These are phyloP conservation scores for Gambusia holbrooki DNA, from an alignment of 2,113 vertebrate species.

Conservation along the genomic window DNA sequence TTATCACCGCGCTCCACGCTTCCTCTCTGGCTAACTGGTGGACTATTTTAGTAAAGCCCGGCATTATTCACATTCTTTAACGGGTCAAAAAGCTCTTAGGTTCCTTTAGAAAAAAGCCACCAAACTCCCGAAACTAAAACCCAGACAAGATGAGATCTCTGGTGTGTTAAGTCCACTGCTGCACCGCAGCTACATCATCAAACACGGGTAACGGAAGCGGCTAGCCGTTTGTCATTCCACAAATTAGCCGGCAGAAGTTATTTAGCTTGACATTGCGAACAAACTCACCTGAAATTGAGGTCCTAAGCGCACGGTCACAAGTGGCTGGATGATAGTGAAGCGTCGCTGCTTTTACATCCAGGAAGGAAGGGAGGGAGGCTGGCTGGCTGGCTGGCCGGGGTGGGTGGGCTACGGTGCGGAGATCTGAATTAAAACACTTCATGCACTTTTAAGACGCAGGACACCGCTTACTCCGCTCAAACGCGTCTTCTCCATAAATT, in stretches of 20 bases:
- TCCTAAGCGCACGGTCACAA: conserved; percentile 30
- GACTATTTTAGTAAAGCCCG: conserved; percentile 4
- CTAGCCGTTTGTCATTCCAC: not conserved
- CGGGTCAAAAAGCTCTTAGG: not conserved
- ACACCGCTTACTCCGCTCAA: conserved; percentile 1
- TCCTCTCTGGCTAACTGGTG: conserved; percentile 35
- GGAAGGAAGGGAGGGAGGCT: conserved; percentile 21
- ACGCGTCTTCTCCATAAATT: not conserved
- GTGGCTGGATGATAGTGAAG: conserved; percentile 28
- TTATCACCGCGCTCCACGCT: conserved; percentile 30
- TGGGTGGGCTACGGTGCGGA: conserved; percentile 17
- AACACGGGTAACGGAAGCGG: conserved; percentile 7
- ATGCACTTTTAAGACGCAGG: not conserved
- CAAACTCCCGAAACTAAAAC: not conserved
- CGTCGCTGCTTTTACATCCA: conserved; percentile 58
- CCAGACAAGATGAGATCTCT: conserved; percentile 6
- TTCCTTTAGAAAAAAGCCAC: not conserved
- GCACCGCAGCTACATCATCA: not conserved
- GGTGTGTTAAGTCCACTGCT: not conserved
- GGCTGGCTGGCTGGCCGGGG: not conserved
- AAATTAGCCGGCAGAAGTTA: conserved; percentile 16
- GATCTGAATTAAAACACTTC: conserved; percentile 14
- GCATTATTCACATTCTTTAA: conserved; percentile 1
- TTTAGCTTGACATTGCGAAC: not conserved
- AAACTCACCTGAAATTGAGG: conserved; percentile 65